Conservation (phyloP, 2,797 vertebrate species). For the Adrianichthys oophorus region DNA sequence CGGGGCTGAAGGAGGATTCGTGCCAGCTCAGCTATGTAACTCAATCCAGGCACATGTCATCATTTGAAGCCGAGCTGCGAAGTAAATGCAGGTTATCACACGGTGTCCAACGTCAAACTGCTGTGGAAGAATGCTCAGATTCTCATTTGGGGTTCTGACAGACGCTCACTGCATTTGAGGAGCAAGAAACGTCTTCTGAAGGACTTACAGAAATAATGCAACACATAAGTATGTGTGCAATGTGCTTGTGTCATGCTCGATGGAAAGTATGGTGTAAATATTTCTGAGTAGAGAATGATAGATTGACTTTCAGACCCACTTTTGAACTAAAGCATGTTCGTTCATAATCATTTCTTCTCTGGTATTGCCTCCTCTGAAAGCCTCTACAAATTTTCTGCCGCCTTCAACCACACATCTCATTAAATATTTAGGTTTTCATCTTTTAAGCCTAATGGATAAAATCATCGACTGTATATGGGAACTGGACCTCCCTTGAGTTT, state of each 20-base stretch:
- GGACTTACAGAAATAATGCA: constrained; percentile 20
- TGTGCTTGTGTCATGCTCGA: constrained; percentile 20
- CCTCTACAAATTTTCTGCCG: constrained; percentile 11
- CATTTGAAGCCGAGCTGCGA: constrained; percentile 32
- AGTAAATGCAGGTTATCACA: constrained; percentile 36
- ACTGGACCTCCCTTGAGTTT: no score
- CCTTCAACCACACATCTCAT: neutral
- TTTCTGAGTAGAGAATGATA: constrained; percentile 11
- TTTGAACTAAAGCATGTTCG: constrained; percentile 12
- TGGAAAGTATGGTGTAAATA: constrained; percentile 22
- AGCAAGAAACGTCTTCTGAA: neutral
- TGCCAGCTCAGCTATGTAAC: constrained; percentile 48
- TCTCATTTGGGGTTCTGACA: neutral
- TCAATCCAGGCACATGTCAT: constrained; percentile 40
- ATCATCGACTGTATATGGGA: neutral
- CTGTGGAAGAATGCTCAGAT: constrained; percentile 4
- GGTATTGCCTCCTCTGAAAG: constrained; percentile 26
- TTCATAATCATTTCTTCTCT: constrained; percentile 8
- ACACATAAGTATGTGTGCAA: constrained; percentile 20
- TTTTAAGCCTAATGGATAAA: constrained; percentile 23
- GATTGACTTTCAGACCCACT: constrained; percentile 14
- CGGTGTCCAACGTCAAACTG: constrained; percentile 7
- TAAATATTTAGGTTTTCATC: constrained; percentile 25
- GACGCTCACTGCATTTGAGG: no score
- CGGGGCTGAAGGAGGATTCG: constrained; percentile 43